Evolutionary conservation across 2,113 vertebrate species (phyloP), one percentile per base, ranked within the genome.

Genomic region (Gnathonemus echidnorhynchus): DNA sequence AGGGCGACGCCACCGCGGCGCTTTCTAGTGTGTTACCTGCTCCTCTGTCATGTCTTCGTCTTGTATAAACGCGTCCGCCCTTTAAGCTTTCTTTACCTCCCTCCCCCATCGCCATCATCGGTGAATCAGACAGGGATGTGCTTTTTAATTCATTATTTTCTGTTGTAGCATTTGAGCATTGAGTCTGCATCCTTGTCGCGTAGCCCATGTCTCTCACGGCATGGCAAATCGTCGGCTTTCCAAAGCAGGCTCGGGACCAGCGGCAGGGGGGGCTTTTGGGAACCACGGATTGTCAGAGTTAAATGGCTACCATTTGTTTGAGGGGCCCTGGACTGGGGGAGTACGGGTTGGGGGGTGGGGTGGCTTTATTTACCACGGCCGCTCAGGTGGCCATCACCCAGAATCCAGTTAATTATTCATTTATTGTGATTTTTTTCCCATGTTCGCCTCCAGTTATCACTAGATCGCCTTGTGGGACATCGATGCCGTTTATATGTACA

Each of bases 291-390:
- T 80, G 88, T 74, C 88, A 31, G 70, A 52, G 35, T 80, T 77
- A 80, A 77, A 77, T 80, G 88, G 88, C 88, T 46, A 52, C 88
- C 88, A 89, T 89, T 89, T 77, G 88, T 89, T 49, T 49, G 42
- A 88, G 83, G 83, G 45, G 85, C 45, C 48, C 45, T 27, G 24
- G 27, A 70, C 62, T 70, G 62, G 62, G 62, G 27, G 35, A 85
- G 62, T 70, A 27, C n/a, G 62, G 45, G 39, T 46, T 45, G 17
- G 19, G 80, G 50, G 50, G 50, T 52, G 50, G 83, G 39, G 35
- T n/a, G 8, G 45, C 45, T 86, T 49, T 27, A 27, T 86, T 86
- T 86, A 86, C 24, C 48, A 24, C 83, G 62, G 11, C 62, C 27
- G 62, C 62, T 70, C 62, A 31, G 62, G 62, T 70, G 62, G 27